A percentile compares a stretch with the other conserved stretches of the same genome.
phyloP scores from a whole-genome alignment of 2,797 vertebrate genomes.

The Acanthurus leucopareius region DNA sequence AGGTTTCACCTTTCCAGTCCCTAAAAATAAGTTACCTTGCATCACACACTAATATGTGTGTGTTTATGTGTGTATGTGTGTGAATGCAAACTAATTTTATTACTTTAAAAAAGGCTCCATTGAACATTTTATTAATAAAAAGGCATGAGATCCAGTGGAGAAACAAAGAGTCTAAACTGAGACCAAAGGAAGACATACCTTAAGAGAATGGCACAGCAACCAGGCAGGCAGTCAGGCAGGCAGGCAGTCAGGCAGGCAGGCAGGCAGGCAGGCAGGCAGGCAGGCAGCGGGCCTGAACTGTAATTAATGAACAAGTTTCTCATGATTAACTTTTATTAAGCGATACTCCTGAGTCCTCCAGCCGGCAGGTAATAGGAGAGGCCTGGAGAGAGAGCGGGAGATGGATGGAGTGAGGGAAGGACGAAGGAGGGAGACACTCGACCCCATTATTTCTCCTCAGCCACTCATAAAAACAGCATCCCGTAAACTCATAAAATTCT shows the following conservation, averaged over 20 bases:
- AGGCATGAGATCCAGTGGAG: not conserved
- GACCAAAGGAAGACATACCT: slow-evolving; percentile 41
- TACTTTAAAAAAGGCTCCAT: not conserved
- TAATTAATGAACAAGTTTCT: slow-evolving; percentile 90
- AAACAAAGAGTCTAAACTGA: slow-evolving; percentile 14
- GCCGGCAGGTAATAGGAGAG: slow-evolving; percentile 84
- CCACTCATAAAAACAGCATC: slow-evolving; percentile 82
- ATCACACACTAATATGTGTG: not conserved
- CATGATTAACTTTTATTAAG: slow-evolving; percentile 89
- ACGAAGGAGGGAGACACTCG: slow-evolving; percentile 79
- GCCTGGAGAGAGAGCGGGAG: slow-evolving; percentile 71
- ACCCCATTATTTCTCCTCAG: slow-evolving; percentile 83
- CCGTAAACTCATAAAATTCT: slow-evolving; percentile 80
- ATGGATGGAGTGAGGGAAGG: slow-evolving; percentile 74
- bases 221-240: slow-evolving; percentile 72
- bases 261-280: slow-evolving; percentile 73
- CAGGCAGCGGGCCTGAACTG: slow-evolving; percentile 74
- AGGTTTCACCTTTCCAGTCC: not conserved
- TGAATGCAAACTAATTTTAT: not conserved
- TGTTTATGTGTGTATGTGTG: not conserved
- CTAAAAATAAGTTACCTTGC: not conserved
- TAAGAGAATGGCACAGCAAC: slow-evolving; percentile 35
- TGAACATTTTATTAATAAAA: slow-evolving; percentile 9
- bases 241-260: slow-evolving; percentile 71
- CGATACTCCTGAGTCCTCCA: slow-evolving; percentile 84